A percentile compares a stretch with the other conserved stretches of the same genome.
Evolutionary conservation across 2,888 invertebrate genomes (phyloP).

Genomic region (Lissonota sp.): DNA sequence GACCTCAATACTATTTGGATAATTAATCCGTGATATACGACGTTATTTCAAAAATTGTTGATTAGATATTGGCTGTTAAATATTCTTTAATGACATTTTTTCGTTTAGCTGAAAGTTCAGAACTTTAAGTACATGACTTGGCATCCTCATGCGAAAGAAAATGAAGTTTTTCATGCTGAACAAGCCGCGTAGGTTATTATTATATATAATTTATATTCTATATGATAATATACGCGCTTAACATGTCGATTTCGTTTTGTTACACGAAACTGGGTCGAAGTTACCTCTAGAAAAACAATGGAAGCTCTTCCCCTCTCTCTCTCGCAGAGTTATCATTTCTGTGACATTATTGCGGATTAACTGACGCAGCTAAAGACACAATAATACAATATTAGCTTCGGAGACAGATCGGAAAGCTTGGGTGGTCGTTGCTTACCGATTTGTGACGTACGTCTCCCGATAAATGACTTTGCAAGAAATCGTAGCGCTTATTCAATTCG

Average conservation of each 20-base stretch:
- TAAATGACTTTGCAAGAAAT: neutral
- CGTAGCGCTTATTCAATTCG: too few species aligned
- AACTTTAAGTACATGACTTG: too few species aligned
- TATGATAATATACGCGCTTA: neutral
- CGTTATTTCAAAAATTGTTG: too few species aligned
- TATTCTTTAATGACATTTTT: too few species aligned
- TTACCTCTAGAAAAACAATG: conserved; percentile 36
- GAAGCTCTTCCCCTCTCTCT: neutral
- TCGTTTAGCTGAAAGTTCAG: too few species aligned
- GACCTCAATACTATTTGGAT: too few species aligned
- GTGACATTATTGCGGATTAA: conserved; percentile 42
- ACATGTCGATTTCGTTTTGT: conserved; percentile 11
- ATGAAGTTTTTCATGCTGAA: too few species aligned
- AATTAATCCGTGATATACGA: too few species aligned
- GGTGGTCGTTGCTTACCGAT: conserved; percentile 8
- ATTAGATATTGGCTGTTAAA: too few species aligned
- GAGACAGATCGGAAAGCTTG: conserved; percentile 18
- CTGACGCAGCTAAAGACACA: conserved; percentile 28
- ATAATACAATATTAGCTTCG: conserved; percentile 22
- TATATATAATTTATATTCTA: too few species aligned
- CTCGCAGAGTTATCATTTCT: conserved; percentile 13
- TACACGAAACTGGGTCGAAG: conserved; percentile 47
- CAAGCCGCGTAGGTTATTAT: too few species aligned
- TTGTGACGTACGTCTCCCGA: neutral
- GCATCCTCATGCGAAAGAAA: too few species aligned